Base-by-base conservation (phyloP, 2,888 invertebrate species). In the Drosophila siamana region DNA sequence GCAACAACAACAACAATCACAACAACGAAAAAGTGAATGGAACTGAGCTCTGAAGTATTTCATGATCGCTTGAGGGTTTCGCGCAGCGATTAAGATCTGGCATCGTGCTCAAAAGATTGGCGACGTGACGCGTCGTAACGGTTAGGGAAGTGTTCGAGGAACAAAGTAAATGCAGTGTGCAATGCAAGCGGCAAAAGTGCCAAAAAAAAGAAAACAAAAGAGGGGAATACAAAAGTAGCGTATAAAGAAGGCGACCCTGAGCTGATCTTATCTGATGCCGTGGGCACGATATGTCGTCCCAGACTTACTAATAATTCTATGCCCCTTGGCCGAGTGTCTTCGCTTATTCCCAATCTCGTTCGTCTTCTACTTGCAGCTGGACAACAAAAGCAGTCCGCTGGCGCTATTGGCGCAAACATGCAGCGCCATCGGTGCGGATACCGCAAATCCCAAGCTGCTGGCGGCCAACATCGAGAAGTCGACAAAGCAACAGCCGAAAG, bases 311-410 rank as follows among this genome's bases (percentile, higher is more conserved):
- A 73, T 78, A 73, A 59, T 59, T 65, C 33, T 41, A 15, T 40
- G 33, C 54, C 60, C 22, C 38, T 96, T 92, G 30, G 50, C 60
- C 40, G 46, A 43, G 30, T 54, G 36, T 13, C 19, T 41, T 41
- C 1, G 2, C 6, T 26, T 41, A 44, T 52, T 19, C 16, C 48
- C 40, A 28, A 40, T 44, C 13, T 97, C 41, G 19, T 48, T 47
- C 30, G 59, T 28, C 72, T 75, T 80, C 36, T 92, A 93, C 92
- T 96, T 96, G 79, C 95, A 98, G 98, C 94, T 98, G 95, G 98
- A 98, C 93, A 97, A 98, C 78, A 98, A 98, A 94, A 98, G 98
- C 93, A 98, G 98, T 93, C 99, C 99, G 15, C 93, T 99, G 92
- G 98, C 98, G 50, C 94, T 99, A 70, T 93, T 99, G 88, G 98